phyloP scores from a whole-genome alignment of 2,113 vertebrate genomes.

The Pseudolaguvia tuberculata region DNA sequence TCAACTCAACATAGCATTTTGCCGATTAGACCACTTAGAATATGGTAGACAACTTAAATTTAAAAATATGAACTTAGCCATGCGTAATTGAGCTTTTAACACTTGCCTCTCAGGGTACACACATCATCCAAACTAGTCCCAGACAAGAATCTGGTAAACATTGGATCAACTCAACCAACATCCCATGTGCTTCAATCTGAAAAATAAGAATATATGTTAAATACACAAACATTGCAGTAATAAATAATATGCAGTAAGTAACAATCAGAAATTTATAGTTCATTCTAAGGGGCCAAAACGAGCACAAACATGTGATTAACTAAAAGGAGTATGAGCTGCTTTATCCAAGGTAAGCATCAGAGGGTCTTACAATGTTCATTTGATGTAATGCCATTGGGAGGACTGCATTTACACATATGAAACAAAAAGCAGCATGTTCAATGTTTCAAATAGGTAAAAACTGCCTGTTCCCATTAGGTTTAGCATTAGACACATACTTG shows the following conservation, averaged over 20 bases:
- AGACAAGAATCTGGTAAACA: constrained; percentile 11
- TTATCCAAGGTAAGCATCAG: constrained; percentile 16
- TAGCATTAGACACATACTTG: constrained; percentile 2
- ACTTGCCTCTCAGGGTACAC: neutral
- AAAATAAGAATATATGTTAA: constrained; percentile 6
- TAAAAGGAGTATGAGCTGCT: constrained; percentile 4
- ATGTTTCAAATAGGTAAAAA: constrained; percentile 15
- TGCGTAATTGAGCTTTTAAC: neutral
- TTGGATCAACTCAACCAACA: neutral
- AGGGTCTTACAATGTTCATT: constrained; percentile 17
- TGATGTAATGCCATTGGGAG: neutral
- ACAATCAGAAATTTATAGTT: neutral
- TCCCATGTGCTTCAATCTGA: constrained; percentile 14
- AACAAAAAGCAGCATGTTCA: neutral
- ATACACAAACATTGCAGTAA: neutral
- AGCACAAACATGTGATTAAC: neutral
- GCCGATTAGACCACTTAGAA: too few relatives aligned
- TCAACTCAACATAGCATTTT: too few relatives aligned
- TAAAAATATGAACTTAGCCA: too few relatives aligned
- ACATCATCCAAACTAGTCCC: neutral
- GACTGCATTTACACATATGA: constrained; percentile 3
- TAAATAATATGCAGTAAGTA: constrained; percentile 26
- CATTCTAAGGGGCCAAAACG: neutral
- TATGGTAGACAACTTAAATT: too few relatives aligned
- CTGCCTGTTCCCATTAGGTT: constrained; percentile 4